Base-by-base conservation (phyloP, 2,888 invertebrate species). In the Latrodectus hesperus region DNA sequence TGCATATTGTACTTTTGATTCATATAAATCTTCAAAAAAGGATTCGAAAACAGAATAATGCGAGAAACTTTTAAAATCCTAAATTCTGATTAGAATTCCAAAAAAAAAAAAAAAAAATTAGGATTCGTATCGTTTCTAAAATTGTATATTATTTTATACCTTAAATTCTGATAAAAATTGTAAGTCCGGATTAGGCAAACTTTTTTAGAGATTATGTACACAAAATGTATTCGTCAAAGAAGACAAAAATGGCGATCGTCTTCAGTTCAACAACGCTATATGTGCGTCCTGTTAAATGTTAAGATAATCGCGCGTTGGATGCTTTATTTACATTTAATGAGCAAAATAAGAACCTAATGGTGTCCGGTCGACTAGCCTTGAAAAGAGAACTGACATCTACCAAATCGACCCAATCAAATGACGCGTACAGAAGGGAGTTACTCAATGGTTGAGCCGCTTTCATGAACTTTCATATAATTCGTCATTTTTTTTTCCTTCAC, bases 271-370 rank as follows among this genome's bases (percentile, higher is more conserved):
- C 60, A 17, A 6, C 11, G 55, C 17, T 11, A 70, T 51, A 17
- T n/a, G 51, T 72, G 17, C 17, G 52, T 11, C 12, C 72, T 72
- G 71, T 52, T 9, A 26, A 52, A 26, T 16, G 67, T 75, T 75
- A 68, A 79, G 79, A 84, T 79, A 72, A 79, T 78, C 84, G n/a
- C n/a, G n/a, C n/a, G 72, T 84, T n/a, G 84, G 79, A 67, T 65
- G 73, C 73, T 78, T 85, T 78, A 85, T 80, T 79, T 68, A 26
- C 79, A 85, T 85, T 85, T 85, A 85, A 85, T 85, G 85, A 85
- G 79, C 52, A 70, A 67, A 80, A 85, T 85, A 79, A 80, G 74
- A 64, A 67, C 74, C 79, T 85, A 85, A 85, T 85, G 85, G 85
- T 85, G 79, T 78, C 68, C 79, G 79, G 85, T 55, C 74, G 79